Evolutionary conservation across 2,888 invertebrate genomes (phyloP).

Genomic region (Cyaniris semiargus): DNA sequence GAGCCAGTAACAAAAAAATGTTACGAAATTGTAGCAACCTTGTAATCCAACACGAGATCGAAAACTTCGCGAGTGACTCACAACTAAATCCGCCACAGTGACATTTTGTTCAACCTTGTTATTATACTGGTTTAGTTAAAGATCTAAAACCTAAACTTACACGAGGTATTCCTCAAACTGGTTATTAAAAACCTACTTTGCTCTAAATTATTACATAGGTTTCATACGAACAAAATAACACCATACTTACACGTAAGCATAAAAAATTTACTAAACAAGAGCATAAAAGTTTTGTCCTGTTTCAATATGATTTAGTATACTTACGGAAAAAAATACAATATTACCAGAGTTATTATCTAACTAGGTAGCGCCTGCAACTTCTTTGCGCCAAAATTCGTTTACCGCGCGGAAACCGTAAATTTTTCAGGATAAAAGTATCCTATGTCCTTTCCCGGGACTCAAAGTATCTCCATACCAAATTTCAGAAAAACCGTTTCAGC

Average conservation of each 20-base stretch:
- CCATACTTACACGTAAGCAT: neutral
- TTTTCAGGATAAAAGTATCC: too few relatives aligned
- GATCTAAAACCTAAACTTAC: neutral
- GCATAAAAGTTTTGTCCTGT: neutral
- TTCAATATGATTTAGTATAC: too few relatives aligned
- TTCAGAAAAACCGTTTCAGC: too few relatives aligned
- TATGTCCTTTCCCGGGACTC: too few relatives aligned
- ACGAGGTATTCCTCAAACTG: neutral
- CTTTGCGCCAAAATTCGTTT: too few relatives aligned
- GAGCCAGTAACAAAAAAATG: conserved; percentile 23
- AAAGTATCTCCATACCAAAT: too few relatives aligned
- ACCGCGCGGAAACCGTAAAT: too few relatives aligned
- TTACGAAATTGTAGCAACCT: conserved; percentile 25
- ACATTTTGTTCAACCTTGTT: conserved; percentile 11
- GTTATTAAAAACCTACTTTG: neutral
- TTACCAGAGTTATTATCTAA: too few relatives aligned
- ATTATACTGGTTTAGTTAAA: conserved; percentile 21
- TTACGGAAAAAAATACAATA: too few relatives aligned
- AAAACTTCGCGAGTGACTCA: conserved; percentile 25
- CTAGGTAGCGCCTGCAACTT: too few relatives aligned
- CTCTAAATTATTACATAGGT: neutral
- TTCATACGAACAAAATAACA: neutral
- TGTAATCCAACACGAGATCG: conserved; percentile 16
- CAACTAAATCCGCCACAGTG: conserved; percentile 21
- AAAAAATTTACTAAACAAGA: too few relatives aligned